A percentile compares a stretch with the other conserved stretches of the same genome.
phyloP scores from a whole-genome alignment of 2,113 vertebrate species.

The Pipra filicauda region DNA sequence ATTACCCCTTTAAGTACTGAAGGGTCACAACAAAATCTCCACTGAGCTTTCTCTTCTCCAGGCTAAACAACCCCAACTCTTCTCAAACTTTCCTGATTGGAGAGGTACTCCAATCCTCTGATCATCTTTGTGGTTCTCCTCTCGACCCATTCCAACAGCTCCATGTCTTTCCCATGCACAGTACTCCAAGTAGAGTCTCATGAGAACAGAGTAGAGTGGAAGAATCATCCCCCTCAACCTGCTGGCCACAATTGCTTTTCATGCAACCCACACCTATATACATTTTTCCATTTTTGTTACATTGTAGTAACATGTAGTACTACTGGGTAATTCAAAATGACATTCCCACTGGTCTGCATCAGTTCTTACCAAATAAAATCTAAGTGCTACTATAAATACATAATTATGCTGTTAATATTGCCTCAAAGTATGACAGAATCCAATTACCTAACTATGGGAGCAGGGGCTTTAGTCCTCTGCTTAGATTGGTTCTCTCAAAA shows the following conservation, averaged over 20 bases:
- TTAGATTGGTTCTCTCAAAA: neutral
- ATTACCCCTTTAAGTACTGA: neutral
- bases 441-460: neutral
- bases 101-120: neutral
- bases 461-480: neutral
- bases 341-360: neutral
- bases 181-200: neutral
- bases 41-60: neutral
- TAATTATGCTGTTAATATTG: neutral
- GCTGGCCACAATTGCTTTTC: neutral
- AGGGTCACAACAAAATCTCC: neutral
- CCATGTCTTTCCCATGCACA: rapidly evolving
- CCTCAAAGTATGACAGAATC: neutral
- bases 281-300: neutral
- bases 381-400: neutral
- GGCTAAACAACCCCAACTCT: neutral
- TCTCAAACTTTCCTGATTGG: neutral
- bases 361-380: neutral
- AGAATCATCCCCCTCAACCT: rapidly evolving
- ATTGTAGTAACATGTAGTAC: neutral
- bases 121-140: neutral
- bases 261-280: no score
- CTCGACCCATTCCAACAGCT: neutral
- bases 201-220: rapidly evolving
- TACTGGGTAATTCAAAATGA: neutral